These are phyloP conservation scores for Leptinotarsa juncta DNA, from an alignment of 2,888 invertebrate species.

Conservation along the genomic window DNA sequence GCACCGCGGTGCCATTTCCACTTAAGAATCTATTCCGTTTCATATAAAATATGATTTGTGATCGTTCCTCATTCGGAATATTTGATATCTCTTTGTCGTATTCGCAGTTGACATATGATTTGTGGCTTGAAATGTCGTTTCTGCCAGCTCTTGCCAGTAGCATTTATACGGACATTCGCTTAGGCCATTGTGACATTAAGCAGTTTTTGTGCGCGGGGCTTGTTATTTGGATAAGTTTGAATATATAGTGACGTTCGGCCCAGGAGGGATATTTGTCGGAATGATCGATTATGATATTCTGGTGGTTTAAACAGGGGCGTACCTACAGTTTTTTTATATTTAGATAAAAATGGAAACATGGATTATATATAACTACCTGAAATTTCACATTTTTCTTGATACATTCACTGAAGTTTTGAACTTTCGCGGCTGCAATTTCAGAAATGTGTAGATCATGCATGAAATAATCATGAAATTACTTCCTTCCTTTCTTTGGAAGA, in stretches of 20 bases:
- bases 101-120: constrained; percentile 62
- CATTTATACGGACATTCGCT: constrained; percentile 49
- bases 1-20: not conserved
- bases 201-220: constrained; percentile 47
- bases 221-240: constrained; percentile 51
- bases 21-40: constrained; percentile 15
- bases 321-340: not conserved
- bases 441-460: too few relatives aligned
- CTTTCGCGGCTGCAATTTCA: too few relatives aligned
- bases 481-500: too few relatives aligned
- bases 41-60: constrained; percentile 16
- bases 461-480: too few relatives aligned
- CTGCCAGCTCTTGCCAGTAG: constrained; percentile 35
- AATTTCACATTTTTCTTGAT: too few relatives aligned
- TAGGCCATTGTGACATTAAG: constrained; percentile 61
- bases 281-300: constrained; percentile 35
- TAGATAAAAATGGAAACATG: not conserved
- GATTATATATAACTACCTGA: too few relatives aligned
- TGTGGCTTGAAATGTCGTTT: constrained; percentile 60
- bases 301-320: constrained; percentile 20
- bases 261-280: constrained; percentile 14
- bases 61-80: constrained; percentile 39
- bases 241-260: constrained; percentile 45
- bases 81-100: constrained; percentile 58
- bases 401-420: too few relatives aligned